phyloP scores from a whole-genome alignment of 2,113 vertebrate species.

The Chaetodon auriga region DNA sequence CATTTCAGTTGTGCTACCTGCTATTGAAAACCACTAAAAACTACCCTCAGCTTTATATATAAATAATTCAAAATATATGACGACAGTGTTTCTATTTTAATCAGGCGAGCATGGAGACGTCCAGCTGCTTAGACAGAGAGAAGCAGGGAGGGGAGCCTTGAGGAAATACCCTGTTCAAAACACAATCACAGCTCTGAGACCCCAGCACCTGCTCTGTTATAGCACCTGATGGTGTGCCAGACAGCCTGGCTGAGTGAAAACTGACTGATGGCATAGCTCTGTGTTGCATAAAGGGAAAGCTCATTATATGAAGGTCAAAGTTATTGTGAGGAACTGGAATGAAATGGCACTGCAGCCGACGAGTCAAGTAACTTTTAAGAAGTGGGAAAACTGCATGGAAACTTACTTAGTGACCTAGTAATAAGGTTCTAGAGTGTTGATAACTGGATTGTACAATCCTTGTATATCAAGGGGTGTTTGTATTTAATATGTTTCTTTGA shows the following conservation, averaged over 20 bases:
- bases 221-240: constrained; percentile 53
- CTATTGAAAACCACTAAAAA: constrained; percentile 8
- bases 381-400: background rate
- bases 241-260: constrained; percentile 31
- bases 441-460: background rate
- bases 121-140: constrained; percentile 40
- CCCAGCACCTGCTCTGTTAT: constrained; percentile 44
- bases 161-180: constrained; percentile 54
- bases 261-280: constrained; percentile 26
- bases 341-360: background rate
- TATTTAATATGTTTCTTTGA: too few species aligned
- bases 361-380: background rate
- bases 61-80: constrained; percentile 12
- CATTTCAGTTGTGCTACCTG: too few species aligned
- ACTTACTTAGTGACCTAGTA: background rate
- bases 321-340: constrained; percentile 4
- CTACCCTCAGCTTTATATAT: background rate
- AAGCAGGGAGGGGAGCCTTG: constrained; percentile 11
- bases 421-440: background rate
- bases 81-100: constrained; percentile 33
- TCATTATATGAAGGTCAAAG: constrained; percentile 50
- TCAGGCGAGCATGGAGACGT: constrained; percentile 9
- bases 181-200: constrained; percentile 44
- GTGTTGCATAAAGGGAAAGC: constrained; percentile 40
- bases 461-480: too few species aligned